Evolutionary conservation across 2,113 vertebrate genomes (phyloP).

Genomic region (Balaenoptera acutorostrata): DNA sequence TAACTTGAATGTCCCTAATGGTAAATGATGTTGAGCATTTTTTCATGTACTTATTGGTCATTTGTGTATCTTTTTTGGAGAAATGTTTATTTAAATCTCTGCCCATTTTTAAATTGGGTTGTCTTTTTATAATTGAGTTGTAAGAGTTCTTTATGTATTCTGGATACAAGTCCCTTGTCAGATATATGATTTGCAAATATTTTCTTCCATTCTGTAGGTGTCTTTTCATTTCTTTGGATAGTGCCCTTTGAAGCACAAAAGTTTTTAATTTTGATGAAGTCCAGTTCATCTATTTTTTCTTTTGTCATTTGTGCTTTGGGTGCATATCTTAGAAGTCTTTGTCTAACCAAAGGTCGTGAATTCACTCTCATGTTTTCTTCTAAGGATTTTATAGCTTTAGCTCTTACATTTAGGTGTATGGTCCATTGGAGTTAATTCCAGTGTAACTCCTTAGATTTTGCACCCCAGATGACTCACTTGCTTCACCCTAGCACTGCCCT

Average conservation of each 20-base stretch:
- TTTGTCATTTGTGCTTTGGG: background rate
- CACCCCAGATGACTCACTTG: background rate
- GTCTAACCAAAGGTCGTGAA: background rate
- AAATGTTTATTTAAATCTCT: too few species aligned
- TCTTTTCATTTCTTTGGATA: background rate
- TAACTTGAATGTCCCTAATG: background rate
- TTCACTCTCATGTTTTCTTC: background rate
- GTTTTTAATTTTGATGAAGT: background rate
- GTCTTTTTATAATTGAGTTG: too few species aligned
- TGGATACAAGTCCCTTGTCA: background rate
- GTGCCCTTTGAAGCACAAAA: background rate
- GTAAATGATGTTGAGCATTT: background rate
- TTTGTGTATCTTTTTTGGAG: background rate
- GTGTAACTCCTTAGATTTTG: background rate
- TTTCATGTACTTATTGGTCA: background rate
- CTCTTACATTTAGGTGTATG: background rate
- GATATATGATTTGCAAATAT: background rate
- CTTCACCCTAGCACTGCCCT: background rate
- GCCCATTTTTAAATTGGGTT: too few species aligned
- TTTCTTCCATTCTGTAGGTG: background rate
- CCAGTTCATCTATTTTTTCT: background rate
- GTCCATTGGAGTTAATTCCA: background rate
- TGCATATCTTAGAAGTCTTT: background rate
- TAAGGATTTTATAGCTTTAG: background rate
- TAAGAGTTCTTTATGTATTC: too few species aligned